Percentiles rank a stretch among this genome's conserved stretches.
Evolutionary conservation across 2,888 invertebrate genomes (phyloP).

Genomic region (Phyto melanocephala): DNA sequence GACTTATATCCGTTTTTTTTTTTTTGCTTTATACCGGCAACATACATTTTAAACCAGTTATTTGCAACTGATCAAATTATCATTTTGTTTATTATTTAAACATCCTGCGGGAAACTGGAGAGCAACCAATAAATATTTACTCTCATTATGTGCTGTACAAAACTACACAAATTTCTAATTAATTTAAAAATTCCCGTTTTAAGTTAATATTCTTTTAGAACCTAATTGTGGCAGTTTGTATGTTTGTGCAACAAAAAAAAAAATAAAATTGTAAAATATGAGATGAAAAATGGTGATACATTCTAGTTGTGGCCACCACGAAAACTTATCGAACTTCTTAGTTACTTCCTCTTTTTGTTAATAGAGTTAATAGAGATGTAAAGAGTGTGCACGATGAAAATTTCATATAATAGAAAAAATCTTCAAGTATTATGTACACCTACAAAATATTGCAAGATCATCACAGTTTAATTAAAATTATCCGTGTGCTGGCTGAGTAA

Average conservation of each 20-base stretch:
- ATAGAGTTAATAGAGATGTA: background rate
- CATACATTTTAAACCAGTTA: conserved; percentile 36
- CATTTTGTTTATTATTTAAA: conserved; percentile 55
- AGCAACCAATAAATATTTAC: background rate
- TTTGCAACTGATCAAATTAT: conserved; percentile 41
- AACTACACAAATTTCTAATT: conserved; percentile 18
- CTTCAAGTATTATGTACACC: no score
- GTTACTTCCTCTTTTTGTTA: background rate
- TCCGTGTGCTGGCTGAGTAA: no score
- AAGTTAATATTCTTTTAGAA: conserved; percentile 19
- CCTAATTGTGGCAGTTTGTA: no score
- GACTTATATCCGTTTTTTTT: conserved; percentile 55
- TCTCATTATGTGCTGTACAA: background rate
- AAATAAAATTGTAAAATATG: no score
- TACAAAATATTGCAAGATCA: no score
- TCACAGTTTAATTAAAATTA: no score
- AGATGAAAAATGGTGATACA: conserved; percentile 12
- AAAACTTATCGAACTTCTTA: conserved; percentile 52
- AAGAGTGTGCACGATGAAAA: background rate
- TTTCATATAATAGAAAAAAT: no score
- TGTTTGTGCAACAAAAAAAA: no score
- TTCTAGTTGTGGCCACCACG: conserved; percentile 20
- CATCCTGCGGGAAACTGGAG: conserved; percentile 53
- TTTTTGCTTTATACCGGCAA: background rate
- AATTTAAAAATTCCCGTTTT: background rate